Evolutionary conservation across 1,140 invertebrate genomes (phyloP), one percentile per base, ranked within the genome.

Genomic region (Drosophila bipectinata): DNA sequence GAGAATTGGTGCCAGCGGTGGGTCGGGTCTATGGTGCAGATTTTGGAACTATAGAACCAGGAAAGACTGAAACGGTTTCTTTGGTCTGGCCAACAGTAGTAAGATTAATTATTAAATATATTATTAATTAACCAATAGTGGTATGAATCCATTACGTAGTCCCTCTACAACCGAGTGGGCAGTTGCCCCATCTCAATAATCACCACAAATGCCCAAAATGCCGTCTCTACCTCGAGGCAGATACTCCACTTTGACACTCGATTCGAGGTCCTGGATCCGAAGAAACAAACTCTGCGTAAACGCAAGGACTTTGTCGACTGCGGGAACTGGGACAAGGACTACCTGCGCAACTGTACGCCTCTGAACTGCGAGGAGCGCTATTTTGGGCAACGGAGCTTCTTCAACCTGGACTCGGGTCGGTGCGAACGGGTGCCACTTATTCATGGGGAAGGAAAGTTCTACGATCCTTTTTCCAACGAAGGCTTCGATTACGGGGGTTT

Each of bases 81-180:
- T 24, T 91, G 12, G 72, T 91, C 9, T 91, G 74, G 78, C 90
- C 90, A 32, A 91, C 90, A 28, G 72, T 84, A 61, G 90, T 91
- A n/a, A 37, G 81, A 62, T 18, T 18, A 18, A 18, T 18, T 18
- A 18, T 18, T 18, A 18, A 18, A 18, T 15, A 15, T 8, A 15
- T 44, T 14, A 44, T 6, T 8, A 2, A 14, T 10, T 28, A 45
- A n/a, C 6, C 12, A 26, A 28, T 7, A 4, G 24, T 45, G 4
- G 8, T 21, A 21, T 45, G 2, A 21, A 15, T 12, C 9, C 4
- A 4, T 24, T 1, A 2, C 12, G 3, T 21, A 91, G 90, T 89
- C 90, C 3, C 44, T 90, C 6, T 91, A 55, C 55, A 91, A 91
- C 71, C 87, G 90, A 5, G 84, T 91, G 12, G 90, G 90, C 10